Evolutionary conservation across 2,888 invertebrate species (phyloP), one percentile per base, ranked within the genome.

Genomic region (Autographa gamma): DNA sequence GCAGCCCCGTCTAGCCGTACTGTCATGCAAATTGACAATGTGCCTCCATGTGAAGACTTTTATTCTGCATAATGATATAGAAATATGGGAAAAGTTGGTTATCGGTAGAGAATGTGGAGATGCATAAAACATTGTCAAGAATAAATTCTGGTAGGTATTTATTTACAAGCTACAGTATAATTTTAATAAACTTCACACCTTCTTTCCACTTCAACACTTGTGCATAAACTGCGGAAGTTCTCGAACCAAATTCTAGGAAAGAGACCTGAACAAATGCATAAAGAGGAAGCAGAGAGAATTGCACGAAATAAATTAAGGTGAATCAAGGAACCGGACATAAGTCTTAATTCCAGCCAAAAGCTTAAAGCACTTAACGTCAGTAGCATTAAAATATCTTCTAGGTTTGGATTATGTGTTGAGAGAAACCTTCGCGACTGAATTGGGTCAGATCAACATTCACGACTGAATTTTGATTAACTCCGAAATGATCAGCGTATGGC

Each of bases 11-110:
- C 67, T 59, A 74, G 74, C 74, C 78, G 63, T 77, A 78, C 85
- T 82, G 81, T 80, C 84, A 86, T 87, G 86, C 86, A 88, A 89
- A 88, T 88, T 85, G 82, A 85, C 86, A 86, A 85, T 86, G 81
- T 82, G 80, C 77, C 74, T 80, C 60, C 43, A 67, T 62, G 61
- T 63, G 69, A 52, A 74, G 68, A 61, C 71, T 73, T 68, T 67
- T 74, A 59, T 63, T 31, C 41, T 25, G 69, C 32, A 71, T 77
- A 73, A 71, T 67, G 31, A 59, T 4, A 63, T 60, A 34, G 38
- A 59, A 60, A 66, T 60, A 66, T 59, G 18, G 19, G 34, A n/a
- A 18, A 48, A 60, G 11, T 31, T 31, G 25, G 16, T 16, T 32
- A 16, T 58, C 16, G 31, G 4, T 43, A 16, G n/a, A 48, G 7